Percentiles rank a stretch among this genome's conserved stretches.
phyloP scores from a whole-genome alignment of 2,888 invertebrate genomes.

The Drosophila subquinaria region DNA sequence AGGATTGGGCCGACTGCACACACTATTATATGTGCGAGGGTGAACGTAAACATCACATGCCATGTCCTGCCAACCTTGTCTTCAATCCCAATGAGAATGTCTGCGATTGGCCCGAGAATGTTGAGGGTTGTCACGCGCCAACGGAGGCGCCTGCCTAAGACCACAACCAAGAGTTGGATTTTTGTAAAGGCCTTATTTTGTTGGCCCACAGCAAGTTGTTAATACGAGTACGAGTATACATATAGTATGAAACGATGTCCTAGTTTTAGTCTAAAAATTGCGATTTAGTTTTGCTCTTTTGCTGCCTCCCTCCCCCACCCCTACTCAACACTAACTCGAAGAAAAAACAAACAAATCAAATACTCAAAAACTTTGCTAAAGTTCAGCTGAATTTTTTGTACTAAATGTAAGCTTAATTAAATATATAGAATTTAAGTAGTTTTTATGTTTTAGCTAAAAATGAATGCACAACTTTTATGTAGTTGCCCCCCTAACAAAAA shows the following conservation, averaged over 20 bases:
- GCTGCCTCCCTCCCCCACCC: conserved; percentile 27
- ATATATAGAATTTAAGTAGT: conserved; percentile 68
- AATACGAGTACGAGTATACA: conserved; percentile 49
- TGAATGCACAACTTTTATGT: conserved; percentile 49
- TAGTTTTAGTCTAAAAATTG: conserved; percentile 68
- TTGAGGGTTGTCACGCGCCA: conserved; percentile 92
- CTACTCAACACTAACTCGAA: conserved; percentile 41
- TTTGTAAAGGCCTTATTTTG: conserved; percentile 13
- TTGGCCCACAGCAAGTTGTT: conserved; percentile 52
- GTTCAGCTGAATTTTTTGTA: conserved; percentile 72
- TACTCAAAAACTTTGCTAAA: conserved; percentile 69
- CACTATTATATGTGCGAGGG: conserved; percentile 99
- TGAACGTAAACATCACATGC: conserved; percentile 97
- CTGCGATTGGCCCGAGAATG: conserved; percentile 98
- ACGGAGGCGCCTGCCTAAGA: conserved; percentile 88
- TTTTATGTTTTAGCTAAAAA: conserved; percentile 74
- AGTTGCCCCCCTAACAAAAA: conserved; percentile 29
- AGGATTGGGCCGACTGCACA: conserved; percentile 95
- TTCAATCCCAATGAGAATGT: conserved; percentile 97
- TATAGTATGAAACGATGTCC: conserved; percentile 57
- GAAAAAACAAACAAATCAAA: conserved; percentile 46
- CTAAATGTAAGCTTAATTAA: conserved; percentile 72
- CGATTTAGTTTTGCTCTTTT: conserved; percentile 41
- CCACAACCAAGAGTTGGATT: neutral
- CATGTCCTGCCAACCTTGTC: conserved; percentile 95